Evolutionary conservation across 2,113 vertebrate species (phyloP).

Genomic region (Archocentrus centrarchus): DNA sequence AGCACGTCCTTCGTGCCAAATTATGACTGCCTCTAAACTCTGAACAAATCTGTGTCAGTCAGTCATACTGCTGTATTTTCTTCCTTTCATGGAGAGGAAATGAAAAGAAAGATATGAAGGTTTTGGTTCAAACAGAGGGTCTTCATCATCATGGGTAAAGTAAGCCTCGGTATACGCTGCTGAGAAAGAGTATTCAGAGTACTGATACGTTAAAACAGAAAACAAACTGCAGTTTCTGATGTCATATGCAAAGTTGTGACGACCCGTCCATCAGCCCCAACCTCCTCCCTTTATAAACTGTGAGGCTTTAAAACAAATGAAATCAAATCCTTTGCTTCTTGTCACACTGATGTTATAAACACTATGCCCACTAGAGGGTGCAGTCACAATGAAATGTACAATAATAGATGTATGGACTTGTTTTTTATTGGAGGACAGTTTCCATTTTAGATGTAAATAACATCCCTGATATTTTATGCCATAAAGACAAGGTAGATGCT

Average conservation of each 20-base stretch:
- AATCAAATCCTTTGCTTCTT: background rate
- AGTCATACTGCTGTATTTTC: background rate
- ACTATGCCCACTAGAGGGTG: background rate
- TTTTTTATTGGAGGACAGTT: slow-evolving; percentile 1
- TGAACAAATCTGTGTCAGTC: background rate
- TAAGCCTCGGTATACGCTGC: background rate
- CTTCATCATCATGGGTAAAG: background rate
- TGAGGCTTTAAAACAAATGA: background rate
- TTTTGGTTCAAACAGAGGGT: background rate
- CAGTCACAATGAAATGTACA: background rate
- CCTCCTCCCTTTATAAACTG: background rate
- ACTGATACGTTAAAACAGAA: no score
- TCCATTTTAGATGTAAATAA: slow-evolving; percentile 10
- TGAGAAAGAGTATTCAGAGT: background rate
- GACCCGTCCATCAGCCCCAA: background rate
- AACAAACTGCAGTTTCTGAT: background rate
- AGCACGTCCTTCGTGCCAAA: background rate
- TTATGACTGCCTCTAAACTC: background rate
- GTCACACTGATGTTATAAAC: background rate
- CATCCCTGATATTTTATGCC: slow-evolving; percentile 29
- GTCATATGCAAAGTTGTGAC: background rate
- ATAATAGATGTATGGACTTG: background rate
- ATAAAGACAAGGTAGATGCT: slow-evolving; percentile 54
- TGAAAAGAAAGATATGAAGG: background rate
- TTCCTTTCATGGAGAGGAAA: background rate